Base-by-base conservation (phyloP, 2,113 vertebrate genomes). In the Xenopus borealis region DNA sequence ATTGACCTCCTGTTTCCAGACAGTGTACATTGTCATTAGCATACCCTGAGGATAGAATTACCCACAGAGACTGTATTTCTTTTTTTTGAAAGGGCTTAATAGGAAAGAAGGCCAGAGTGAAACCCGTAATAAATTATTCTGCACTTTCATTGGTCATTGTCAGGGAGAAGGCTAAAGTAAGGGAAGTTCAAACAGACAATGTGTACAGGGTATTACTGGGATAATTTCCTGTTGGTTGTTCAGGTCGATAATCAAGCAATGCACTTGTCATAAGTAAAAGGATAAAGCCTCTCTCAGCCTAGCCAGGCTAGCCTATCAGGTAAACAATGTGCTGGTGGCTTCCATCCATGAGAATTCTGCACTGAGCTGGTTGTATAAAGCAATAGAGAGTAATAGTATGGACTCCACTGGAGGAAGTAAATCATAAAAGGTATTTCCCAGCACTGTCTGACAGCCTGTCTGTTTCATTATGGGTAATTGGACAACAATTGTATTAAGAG, bases 41-140 rank as follows among this genome's bases (percentile, higher is more conserved):
- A 75, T 69, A 64, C 71, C 84, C 81, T 81, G 78, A 85, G 74
- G 66, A 63, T 69, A 47, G 65, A 76, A 82, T 81, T 71, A 82
- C 85, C 73, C 74, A 82, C 80, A 82, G 83, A 81, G 76, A 45
- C 80, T 83, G 82, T 84, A 84, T 84, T 81, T 82, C 82, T 78
- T 10, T 68, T 68, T 75, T 40, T 52, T n/a, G 66, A 27, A 76
- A 78, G 66, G 59, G 73, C 81, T 72, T 45, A 20, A 62, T 57
- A 66, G 75, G 79, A 65, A 66, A 72, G 61, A 46, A 55, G 78
- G 71, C 72, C 47, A 0, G 65, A 69, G 82, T 62, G 44, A 78
- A 74, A 0, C 10, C 78, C 75, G 79, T 81, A 80, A 79, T 63
- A 65, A 65, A 69, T 68, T 62, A 77, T 68, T 17, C 78, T 62